Base-by-base conservation (phyloP, 2,888 invertebrate species). In the Orthosia gothica region DNA sequence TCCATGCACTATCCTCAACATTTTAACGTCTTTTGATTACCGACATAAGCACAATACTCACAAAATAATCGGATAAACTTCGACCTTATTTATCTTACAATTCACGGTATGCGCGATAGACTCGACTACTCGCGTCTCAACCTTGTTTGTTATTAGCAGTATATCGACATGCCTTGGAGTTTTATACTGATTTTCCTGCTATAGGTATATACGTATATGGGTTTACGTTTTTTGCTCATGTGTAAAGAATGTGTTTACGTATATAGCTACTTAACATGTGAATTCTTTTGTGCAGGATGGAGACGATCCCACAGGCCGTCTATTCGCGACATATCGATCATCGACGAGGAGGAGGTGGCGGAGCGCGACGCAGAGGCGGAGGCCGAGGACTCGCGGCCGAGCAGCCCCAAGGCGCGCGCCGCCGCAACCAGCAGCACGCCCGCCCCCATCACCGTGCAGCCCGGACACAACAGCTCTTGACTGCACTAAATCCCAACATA, bases 251-350 rank as follows among this genome's bases (percentile, higher is more conserved):
- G 63, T 66, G 13, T 23, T n/a, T 61, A 61, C 20, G 9, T 61
- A 45, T 58, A 13, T 57, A 32, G 32, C 32, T 32, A 40, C 40
- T 40, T 40, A 26, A 69, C 20, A 54, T 59, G 16, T 52, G 18
- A 55, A 71, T 71, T 26, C 7, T 80, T 63, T 23, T 76, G 71
- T 84, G 1, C 89, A 95, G 98, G 98, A 74, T 98, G 98, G 98
- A 97, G 98, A 23, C 97, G 98, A 83, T 98, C 98, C 65, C 98
- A 98, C 90, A 97, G 98, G 77, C 98, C 98, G 5, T 98, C 98
- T 0, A 98, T 99, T 72, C 97, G 98, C 64, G 98, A 98, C 92
- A 98, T 99, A 80, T 98, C 98, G 82, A 98, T 99, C 92, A 98
- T 98, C 91, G 98, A 98, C 89, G 98, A 98, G 90, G 98, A 98